Conservation (phyloP, 2,888 invertebrate genomes). For the Rhopalosiphum nymphaeae region DNA sequence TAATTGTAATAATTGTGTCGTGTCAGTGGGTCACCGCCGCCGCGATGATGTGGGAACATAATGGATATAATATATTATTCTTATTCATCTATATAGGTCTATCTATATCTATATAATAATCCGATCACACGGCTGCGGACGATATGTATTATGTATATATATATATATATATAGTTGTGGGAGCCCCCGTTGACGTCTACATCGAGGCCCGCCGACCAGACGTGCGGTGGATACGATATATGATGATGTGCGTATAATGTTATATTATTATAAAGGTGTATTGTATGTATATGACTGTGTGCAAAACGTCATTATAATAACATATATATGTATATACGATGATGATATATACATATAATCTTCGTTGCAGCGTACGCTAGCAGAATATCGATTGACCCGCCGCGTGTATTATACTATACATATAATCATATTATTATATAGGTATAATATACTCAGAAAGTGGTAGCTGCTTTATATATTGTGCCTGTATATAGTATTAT, state of each 20-base stretch:
- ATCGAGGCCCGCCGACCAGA: neutral
- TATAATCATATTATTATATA: neutral
- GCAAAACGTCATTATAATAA: slow-evolving; percentile 3
- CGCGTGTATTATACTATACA: neutral
- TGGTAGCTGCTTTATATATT: neutral
- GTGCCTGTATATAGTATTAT: neutral
- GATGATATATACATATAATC: neutral
- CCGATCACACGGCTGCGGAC: neutral
- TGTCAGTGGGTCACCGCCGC: slow-evolving; percentile 59
- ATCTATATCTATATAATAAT: neutral
- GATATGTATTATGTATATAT: neutral
- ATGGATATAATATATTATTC: slow-evolving; percentile 1
- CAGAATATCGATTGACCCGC: slow-evolving; percentile 7
- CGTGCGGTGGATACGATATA: neutral
- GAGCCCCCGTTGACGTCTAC: slow-evolving; percentile 18
- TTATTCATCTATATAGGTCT: neutral
- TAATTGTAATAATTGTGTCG: slow-evolving; percentile 15
- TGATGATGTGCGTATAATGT: neutral
- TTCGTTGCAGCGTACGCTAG: neutral
- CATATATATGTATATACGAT: neutral
- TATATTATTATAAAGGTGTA: neutral
- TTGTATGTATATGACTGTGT: slow-evolving; percentile 4
- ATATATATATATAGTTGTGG: neutral
- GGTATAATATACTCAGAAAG: neutral
- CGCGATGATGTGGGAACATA: slow-evolving; percentile 18